phyloP scores from a whole-genome alignment of 2,888 invertebrate species.

The Cephus pulcher region DNA sequence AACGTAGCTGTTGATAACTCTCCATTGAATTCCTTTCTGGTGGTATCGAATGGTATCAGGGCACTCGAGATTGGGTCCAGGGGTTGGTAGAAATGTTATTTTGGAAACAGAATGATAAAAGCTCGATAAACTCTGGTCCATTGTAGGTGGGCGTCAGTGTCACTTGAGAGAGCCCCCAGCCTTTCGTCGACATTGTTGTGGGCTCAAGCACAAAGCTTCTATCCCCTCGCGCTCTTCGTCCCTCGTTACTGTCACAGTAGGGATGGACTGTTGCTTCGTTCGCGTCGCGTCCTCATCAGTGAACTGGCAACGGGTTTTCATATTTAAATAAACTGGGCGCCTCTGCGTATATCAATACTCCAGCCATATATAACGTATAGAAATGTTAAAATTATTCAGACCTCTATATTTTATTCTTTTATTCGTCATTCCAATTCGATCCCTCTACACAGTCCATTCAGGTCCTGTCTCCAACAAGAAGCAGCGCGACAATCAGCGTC shows the following conservation, averaged over 20 bases:
- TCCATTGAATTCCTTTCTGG: too few relatives aligned
- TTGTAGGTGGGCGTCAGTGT: conserved; percentile 44
- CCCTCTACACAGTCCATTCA: neutral
- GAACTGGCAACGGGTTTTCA: conserved; percentile 3
- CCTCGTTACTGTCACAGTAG: conserved; percentile 15
- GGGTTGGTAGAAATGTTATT: conserved; percentile 30
- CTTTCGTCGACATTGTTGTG: conserved; percentile 35
- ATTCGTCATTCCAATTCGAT: neutral
- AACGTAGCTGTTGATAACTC: too few relatives aligned
- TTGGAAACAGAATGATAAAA: conserved; percentile 52
- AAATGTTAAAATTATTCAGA: neutral
- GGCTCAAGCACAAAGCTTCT: conserved; percentile 38
- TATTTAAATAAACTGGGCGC: neutral
- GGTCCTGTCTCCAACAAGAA: neutral
- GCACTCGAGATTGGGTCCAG: too few relatives aligned
- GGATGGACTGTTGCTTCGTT: conserved; percentile 8
- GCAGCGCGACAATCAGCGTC: neutral
- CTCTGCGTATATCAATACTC: conserved; percentile 3
- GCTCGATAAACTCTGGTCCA: conserved; percentile 49
- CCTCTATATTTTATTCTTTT: neutral
- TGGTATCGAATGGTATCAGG: too few relatives aligned
- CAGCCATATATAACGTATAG: neutral
- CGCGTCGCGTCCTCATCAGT: neutral
- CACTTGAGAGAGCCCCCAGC: conserved; percentile 24
- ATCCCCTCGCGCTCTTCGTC: conserved; percentile 16